These are phyloP conservation scores for Acanthurus tractus DNA, from an alignment of 2,797 vertebrate genomes.

Conservation along the genomic window DNA sequence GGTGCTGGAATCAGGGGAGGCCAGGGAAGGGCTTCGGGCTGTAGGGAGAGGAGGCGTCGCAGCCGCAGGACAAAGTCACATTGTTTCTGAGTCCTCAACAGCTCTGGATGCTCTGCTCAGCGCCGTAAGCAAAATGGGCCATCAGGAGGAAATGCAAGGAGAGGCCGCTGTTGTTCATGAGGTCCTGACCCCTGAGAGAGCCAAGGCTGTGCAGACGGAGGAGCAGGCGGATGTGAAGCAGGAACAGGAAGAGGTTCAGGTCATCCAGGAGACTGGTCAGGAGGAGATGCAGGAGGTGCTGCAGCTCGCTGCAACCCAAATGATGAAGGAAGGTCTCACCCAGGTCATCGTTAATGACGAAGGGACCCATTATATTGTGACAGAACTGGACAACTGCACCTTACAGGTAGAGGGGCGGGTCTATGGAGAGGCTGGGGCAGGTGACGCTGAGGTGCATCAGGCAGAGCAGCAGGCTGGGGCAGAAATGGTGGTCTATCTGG, in stretches of 20 bases:
- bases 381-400: constrained; percentile 90
- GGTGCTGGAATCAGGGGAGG: constrained; percentile 87
- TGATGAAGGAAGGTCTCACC: constrained; percentile 94
- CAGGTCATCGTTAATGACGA: constrained; percentile 96
- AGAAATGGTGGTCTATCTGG: constrained; percentile 92
- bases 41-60: constrained; percentile 58
- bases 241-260: constrained; percentile 75
- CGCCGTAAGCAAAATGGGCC: constrained; percentile 93
- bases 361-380: constrained; percentile 97
- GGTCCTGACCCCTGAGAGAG: constrained; percentile 59
- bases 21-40: constrained; percentile 60
- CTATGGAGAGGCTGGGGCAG: constrained; percentile 75
- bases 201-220: constrained; percentile 66
- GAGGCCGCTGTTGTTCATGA: constrained; percentile 61
- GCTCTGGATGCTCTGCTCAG: constrained; percentile 94
- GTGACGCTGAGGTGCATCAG: constrained; percentile 54
- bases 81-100: constrained; percentile 86
- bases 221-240: constrained; percentile 83
- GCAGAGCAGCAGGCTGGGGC: constrained; percentile 77
- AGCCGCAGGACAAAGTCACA: constrained; percentile 69
- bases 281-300: constrained; percentile 93
- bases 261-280: constrained; percentile 84
- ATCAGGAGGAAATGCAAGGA: constrained; percentile 76
- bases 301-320: constrained; percentile 93
- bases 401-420: constrained; percentile 86